Conservation (phyloP, 2,797 vertebrate genomes). For the Chaenodraco wilsoni region DNA sequence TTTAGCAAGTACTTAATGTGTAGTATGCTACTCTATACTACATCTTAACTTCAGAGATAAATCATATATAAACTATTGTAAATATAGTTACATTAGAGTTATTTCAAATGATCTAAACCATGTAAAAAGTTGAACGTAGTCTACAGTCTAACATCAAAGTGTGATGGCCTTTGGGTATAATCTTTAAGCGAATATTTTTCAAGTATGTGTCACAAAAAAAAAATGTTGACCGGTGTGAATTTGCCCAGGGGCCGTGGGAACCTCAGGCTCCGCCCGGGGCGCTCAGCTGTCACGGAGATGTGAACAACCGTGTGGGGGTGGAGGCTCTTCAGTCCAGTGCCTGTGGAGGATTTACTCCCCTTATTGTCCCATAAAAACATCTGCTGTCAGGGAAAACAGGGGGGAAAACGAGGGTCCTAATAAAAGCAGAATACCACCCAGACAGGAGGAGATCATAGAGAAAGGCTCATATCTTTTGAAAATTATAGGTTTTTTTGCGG, state of each 20-base stretch:
- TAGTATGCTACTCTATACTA: neutral
- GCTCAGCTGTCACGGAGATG: slow-evolving; percentile 64
- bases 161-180: neutral
- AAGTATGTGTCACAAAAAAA: neutral
- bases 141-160: neutral
- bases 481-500: slow-evolving; percentile 32
- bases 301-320: slow-evolving; percentile 64
- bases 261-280: slow-evolving; percentile 26
- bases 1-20: neutral
- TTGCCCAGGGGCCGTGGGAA: slow-evolving; percentile 61
- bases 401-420: slow-evolving; percentile 27
- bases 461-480: slow-evolving; percentile 1
- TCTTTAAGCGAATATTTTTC: neutral
- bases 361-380: slow-evolving; percentile 52
- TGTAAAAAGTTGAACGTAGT: too few species aligned
- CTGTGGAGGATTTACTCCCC: slow-evolving; percentile 20
- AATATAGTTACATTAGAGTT: neutral
- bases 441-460: neutral
- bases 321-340: slow-evolving; percentile 9
- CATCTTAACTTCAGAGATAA: neutral
- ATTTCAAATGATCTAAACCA: too few species aligned
- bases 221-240: neutral
- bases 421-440: slow-evolving; percentile 7
- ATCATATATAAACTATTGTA: neutral
- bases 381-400: slow-evolving; percentile 8